A percentile compares a stretch with the other conserved stretches of the same genome.
Conservation (phyloP, 2,113 vertebrate genomes). For the Elaphurus davidianus region DNA sequence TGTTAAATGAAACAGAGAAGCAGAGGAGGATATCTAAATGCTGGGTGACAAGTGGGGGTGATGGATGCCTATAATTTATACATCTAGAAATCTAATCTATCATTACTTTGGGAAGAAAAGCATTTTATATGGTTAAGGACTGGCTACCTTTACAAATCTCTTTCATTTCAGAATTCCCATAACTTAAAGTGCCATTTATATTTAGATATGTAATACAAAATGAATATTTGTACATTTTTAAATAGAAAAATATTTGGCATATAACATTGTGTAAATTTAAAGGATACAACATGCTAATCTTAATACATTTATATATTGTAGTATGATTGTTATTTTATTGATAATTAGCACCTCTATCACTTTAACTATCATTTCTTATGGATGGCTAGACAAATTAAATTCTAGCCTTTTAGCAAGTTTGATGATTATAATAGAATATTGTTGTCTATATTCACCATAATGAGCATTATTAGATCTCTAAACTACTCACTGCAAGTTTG, state of each 20-base stretch:
- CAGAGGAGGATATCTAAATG: constrained; percentile 50
- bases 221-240: not conserved
- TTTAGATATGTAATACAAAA: not conserved
- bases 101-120: constrained; percentile 21
- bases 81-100: constrained; percentile 73
- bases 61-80: constrained; percentile 53
- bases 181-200: constrained; percentile 30
- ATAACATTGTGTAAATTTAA: not conserved
- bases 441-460: not conserved
- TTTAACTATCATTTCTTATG: not conserved
- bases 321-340: not conserved
- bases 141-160: not conserved
- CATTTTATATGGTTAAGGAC: not conserved
- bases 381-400: not conserved
- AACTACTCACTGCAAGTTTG: not conserved
- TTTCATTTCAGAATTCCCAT: constrained; percentile 4
- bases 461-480: not conserved
- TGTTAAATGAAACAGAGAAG: constrained; percentile 22
- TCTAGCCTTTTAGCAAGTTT: not conserved
- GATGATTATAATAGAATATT: not conserved
- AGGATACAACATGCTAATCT: not conserved
- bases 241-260: not conserved
- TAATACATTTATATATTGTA: not conserved
- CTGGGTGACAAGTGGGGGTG: constrained; percentile 14
- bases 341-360: not conserved